Percentiles rank a stretch among this genome's conserved stretches.
These are phyloP conservation scores for Conger conger DNA, from an alignment of 2,113 vertebrate genomes.

Conservation along the genomic window DNA sequence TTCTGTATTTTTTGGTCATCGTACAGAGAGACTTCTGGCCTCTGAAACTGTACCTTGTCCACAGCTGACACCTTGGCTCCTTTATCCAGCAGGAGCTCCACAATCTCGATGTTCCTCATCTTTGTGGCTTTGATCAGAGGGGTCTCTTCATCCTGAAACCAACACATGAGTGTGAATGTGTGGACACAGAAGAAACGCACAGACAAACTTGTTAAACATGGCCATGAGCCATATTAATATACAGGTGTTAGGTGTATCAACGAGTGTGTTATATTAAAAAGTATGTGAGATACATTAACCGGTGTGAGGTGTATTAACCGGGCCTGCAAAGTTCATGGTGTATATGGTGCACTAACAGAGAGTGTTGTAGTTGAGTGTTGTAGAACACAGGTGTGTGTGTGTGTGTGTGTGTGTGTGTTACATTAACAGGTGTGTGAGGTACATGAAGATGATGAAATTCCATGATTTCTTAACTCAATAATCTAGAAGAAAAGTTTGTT, in stretches of 20 bases:
- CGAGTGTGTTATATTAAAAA: not conserved
- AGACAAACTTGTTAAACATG: not conserved
- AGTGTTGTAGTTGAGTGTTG: too few species aligned
- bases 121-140: constrained; percentile 97
- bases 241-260: not conserved
- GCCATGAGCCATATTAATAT: not conserved
- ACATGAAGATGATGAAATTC: too few species aligned
- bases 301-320: not conserved
- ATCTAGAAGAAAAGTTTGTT: too few species aligned
- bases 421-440: too few species aligned
- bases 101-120: constrained; percentile 97
- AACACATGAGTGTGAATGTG: constrained; percentile 18
- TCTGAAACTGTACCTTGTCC: constrained; percentile 77
- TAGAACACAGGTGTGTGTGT: too few species aligned
- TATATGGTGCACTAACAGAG: too few species aligned
- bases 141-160: constrained; percentile 88
- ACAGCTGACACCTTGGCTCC: constrained; percentile 92
- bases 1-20: not conserved
- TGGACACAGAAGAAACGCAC: not conserved
- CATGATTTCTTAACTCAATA: too few species aligned
- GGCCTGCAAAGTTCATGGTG: too few species aligned
- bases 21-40: not conserved
- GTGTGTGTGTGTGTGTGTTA: too few species aligned
- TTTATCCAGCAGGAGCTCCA: constrained; percentile 94
- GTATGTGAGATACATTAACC: not conserved